Evolutionary conservation across 1,140 invertebrate species (phyloP), one percentile per base, ranked within the genome.

Genomic region (Brachionus sp.): DNA sequence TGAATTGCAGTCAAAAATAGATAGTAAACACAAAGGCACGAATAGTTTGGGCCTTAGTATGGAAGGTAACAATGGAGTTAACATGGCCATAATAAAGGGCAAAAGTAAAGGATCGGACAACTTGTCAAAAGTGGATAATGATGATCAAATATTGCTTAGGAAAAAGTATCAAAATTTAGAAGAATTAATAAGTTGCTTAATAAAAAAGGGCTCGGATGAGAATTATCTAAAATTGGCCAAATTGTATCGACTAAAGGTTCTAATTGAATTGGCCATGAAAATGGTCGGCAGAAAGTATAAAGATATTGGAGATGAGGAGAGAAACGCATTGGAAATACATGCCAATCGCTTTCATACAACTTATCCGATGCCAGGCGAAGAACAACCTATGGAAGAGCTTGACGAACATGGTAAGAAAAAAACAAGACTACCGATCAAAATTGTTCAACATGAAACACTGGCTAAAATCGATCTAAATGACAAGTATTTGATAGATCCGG

Each of bases 101-200:
- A 80, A 66, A 37, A 25, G 12, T 23, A 57, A 57, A 6, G 23
- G 1, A 16, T 46, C 19, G 9, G 25, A 25, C 4, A 23, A 35
- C 0, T 46, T 39, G 6, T 16, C 23, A 19, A 23, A 44, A 23
- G 7, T 25, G 12, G 70, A 75, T 25, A 7, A 25, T 46, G 39
- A 13, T 13, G 77, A 80, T 12, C 50, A 80, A 62, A 25, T 80
- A n/a, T 62, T 80, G 16, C 50, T 80, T 13, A 80, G 62, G 6
- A 80, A 80, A 37, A 80, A 80, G 10, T 80, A 62, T 16, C 77
- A 80, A 66, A 80, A 80, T 62, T 25, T 80, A n/a, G 77, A 80
- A 35, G 39, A 57, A 6, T 62, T 80, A 25, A 80, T 66, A 13
- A 25, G 25, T 37, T 10, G 9, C 29, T 37, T 80, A 13, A 66